Conservation (phyloP, 2,888 invertebrate genomes). For the Hemicrepidius hirtus region DNA sequence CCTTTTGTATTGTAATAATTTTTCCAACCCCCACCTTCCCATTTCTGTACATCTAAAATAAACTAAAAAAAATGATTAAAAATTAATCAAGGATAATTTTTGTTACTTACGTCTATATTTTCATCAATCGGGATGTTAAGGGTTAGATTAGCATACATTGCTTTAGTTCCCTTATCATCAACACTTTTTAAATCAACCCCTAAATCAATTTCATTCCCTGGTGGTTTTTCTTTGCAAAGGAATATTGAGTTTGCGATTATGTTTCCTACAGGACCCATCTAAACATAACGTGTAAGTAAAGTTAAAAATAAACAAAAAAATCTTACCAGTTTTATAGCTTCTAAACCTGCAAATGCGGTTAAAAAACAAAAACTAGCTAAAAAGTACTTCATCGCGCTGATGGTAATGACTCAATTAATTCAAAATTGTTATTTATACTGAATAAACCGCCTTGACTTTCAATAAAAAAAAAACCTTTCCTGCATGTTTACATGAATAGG, state of each 20-base stretch:
- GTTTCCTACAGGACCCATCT: constrained; percentile 33
- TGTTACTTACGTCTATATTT: background rate
- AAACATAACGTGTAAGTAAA: background rate
- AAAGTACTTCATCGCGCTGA: no score
- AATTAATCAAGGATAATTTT: background rate
- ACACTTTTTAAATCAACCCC: background rate
- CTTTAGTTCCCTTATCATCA: constrained; percentile 20
- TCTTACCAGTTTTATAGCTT: constrained; percentile 7
- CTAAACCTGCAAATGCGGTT: background rate
- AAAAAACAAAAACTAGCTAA: background rate
- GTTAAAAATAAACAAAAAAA: background rate
- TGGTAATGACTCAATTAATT: no score
- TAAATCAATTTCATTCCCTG: background rate
- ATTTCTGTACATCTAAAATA: background rate
- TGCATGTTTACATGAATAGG: no score
- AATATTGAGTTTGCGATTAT: background rate
- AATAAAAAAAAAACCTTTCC: no score
- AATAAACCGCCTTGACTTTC: no score
- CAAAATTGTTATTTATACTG: no score
- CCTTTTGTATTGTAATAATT: constrained; percentile 8
- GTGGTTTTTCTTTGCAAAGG: background rate
- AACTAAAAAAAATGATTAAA: background rate
- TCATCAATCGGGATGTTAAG: constrained; percentile 2
- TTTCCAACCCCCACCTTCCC: constrained; percentile 20
- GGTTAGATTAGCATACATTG: background rate